Evolutionary conservation across 2,113 vertebrate species (phyloP).

Genomic region (Mystacornis crossleyi): DNA sequence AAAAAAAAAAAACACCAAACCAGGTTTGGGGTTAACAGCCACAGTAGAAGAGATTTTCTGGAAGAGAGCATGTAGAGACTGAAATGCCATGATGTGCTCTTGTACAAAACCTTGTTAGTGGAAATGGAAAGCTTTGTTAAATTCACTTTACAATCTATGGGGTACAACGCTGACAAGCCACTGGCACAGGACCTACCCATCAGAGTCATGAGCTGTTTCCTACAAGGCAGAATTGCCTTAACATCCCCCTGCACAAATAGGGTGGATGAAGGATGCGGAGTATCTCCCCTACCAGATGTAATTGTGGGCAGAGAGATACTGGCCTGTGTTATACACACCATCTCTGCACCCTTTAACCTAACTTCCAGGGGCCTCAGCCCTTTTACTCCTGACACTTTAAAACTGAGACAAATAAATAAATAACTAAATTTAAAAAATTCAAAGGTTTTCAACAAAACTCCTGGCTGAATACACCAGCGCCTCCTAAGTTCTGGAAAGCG

Average conservation of each 20-base stretch:
- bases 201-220: not conserved
- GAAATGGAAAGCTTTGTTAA: not conserved
- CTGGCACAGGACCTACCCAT: not conserved
- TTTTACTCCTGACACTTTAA: not conserved
- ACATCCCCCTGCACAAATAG: not conserved
- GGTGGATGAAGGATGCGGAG: fast-evolving
- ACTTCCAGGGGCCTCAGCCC: not conserved
- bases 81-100: fast-evolving
- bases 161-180: not conserved
- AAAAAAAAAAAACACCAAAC: too few species aligned
- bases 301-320: fast-evolving
- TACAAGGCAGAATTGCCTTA: not conserved
- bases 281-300: too few species aligned
- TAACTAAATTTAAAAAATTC: not conserved
- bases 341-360: not conserved
- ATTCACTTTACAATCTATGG: not conserved
- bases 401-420: not conserved
- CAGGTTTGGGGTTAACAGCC: not conserved
- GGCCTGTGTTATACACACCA: not conserved
- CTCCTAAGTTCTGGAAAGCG: not conserved
- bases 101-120: not conserved
- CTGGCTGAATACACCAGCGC: not conserved
- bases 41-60: not conserved
- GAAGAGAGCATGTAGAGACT: not conserved
- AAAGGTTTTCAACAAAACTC: not conserved